A percentile compares a stretch with the other conserved stretches of the same genome.
Evolutionary conservation across 92 coral and sea anemone species (phyloP).

Genomic region (Palythoa grandis): DNA sequence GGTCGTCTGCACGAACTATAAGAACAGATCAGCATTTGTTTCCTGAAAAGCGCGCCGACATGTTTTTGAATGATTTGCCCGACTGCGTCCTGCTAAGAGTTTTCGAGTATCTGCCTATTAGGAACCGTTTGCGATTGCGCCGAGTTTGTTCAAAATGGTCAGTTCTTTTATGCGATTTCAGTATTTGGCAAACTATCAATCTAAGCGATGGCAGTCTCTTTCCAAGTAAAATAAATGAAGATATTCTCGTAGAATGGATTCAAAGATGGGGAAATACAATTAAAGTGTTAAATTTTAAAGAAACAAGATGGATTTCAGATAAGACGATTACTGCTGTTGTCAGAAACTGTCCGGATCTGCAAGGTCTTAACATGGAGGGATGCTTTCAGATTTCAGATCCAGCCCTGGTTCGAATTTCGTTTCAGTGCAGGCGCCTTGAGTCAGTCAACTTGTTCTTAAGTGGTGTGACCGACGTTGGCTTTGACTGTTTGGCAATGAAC

Average conservation of each 20-base stretch:
- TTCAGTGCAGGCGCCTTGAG: constrained; percentile 65
- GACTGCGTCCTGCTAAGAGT: constrained; percentile 72
- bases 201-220: constrained; percentile 61
- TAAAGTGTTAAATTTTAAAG: constrained; percentile 60
- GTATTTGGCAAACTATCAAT: constrained; percentile 80
- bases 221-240: constrained; percentile 46
- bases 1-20: constrained; percentile 8
- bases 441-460: constrained; percentile 69
- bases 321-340: constrained; percentile 65
- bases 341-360: constrained; percentile 67
- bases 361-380: constrained; percentile 65
- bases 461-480: constrained; percentile 71
- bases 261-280: constrained; percentile 72
- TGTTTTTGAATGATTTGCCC: constrained; percentile 65
- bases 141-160: constrained; percentile 84
- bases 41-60: neutral
- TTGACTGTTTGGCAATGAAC: constrained; percentile 60
- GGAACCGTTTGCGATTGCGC: constrained; percentile 68
- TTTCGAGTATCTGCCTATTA: constrained; percentile 62
- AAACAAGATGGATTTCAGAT: constrained; percentile 81
- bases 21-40: constrained; percentile 2
- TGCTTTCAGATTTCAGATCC: constrained; percentile 75
- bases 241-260: constrained; percentile 70
- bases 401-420: constrained; percentile 59
- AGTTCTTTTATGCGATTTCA: constrained; percentile 78